Percentiles rank a stretch among this genome's conserved stretches.
phyloP scores from a whole-genome alignment of 2,113 vertebrate genomes.

The Caretta caretta region DNA sequence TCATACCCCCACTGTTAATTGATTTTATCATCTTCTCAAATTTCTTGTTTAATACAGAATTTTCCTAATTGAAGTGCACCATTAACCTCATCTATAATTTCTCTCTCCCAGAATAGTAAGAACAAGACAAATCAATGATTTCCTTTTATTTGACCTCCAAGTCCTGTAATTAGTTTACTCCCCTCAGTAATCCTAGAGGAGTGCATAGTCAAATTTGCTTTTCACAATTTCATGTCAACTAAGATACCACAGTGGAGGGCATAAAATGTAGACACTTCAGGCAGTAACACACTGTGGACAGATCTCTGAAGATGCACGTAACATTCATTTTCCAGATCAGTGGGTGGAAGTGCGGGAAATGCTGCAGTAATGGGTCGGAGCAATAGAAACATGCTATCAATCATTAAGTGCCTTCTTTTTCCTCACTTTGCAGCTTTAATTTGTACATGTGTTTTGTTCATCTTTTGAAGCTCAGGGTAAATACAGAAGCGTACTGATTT shows the following conservation, averaged over 20 bases:
- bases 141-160: background rate
- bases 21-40: background rate
- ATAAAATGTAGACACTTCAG: background rate
- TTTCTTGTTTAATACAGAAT: slow-evolving; percentile 3
- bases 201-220: background rate
- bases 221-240: background rate
- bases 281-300: background rate
- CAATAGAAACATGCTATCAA: background rate
- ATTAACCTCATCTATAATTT: slow-evolving; percentile 6
- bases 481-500: background rate
- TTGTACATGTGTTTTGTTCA: background rate
- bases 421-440: background rate
- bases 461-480: background rate
- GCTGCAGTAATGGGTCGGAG: background rate
- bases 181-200: background rate
- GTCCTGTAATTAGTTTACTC: background rate
- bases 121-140: background rate
- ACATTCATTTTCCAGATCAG: background rate
- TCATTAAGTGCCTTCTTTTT: background rate
- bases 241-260: background rate
- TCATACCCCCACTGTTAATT: background rate
- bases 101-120: background rate
- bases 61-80: background rate
- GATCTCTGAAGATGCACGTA: background rate
- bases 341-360: background rate